These are phyloP conservation scores for Epinephelus coioides DNA, from an alignment of 2,797 vertebrate species.

Conservation along the genomic window DNA sequence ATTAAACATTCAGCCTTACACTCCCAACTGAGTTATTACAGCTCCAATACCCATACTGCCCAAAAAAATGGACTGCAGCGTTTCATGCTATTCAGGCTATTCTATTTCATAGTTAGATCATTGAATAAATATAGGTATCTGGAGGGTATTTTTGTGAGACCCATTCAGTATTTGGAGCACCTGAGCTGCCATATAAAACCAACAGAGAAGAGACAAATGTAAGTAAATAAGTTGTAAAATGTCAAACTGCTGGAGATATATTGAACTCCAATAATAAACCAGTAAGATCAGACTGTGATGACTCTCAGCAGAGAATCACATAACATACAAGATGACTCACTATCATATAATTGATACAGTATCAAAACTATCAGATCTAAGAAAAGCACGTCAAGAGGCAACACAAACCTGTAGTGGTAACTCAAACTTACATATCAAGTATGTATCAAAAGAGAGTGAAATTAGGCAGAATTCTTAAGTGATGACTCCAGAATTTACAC, in stretches of 20 bases:
- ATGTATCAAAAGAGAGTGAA: slow-evolving; percentile 47
- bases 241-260: slow-evolving; percentile 30
- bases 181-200: not conserved
- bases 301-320: slow-evolving; percentile 60
- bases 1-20: not conserved
- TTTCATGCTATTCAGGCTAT: not conserved
- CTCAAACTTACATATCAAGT: slow-evolving; percentile 57
- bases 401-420: slow-evolving; percentile 49
- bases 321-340: slow-evolving; percentile 45
- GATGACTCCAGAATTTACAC: slow-evolving; percentile 20
- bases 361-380: slow-evolving; percentile 51
- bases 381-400: slow-evolving; percentile 49
- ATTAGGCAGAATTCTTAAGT: slow-evolving; percentile 15
- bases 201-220: not conserved
- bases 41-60: not conserved
- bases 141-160: not conserved
- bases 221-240: slow-evolving; percentile 28
- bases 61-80: not conserved
- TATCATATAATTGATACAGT: slow-evolving; percentile 42
- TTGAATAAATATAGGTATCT: not conserved
- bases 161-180: not conserved
- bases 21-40: not conserved
- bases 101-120: not conserved
- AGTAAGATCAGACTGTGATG: slow-evolving; percentile 34
- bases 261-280: slow-evolving; percentile 35